Percentiles rank a stretch among this genome's conserved stretches.
phyloP scores from a whole-genome alignment of 1,140 invertebrate genomes.

The Macrostomum lignano region DNA sequence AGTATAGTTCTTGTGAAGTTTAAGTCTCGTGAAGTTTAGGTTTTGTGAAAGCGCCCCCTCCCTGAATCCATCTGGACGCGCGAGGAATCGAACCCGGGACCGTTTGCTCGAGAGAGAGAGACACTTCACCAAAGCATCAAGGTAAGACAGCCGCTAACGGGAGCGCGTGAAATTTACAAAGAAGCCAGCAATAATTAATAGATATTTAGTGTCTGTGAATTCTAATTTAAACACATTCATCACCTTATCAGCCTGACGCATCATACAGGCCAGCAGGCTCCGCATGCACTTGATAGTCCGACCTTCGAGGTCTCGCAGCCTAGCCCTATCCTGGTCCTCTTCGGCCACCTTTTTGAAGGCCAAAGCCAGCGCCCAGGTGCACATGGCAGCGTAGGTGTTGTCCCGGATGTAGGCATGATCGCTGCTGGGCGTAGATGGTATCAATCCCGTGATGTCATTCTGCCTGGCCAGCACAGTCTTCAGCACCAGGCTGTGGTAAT shows the following conservation, averaged over 20 bases:
- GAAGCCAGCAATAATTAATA: too few relatives aligned
- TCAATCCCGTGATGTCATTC: slow-evolving; percentile 4
- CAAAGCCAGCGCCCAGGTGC: slow-evolving; percentile 88
- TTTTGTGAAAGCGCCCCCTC: too few relatives aligned
- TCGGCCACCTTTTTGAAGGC: slow-evolving; percentile 83
- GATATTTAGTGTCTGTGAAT: too few relatives aligned
- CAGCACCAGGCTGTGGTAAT: not conserved
- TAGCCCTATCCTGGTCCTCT: slow-evolving; percentile 82
- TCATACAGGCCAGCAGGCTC: slow-evolving; percentile 74
- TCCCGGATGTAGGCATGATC: slow-evolving; percentile 85
- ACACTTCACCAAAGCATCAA: too few relatives aligned
- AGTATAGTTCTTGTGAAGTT: too few relatives aligned
- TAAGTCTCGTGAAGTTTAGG: too few relatives aligned
- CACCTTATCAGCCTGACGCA: slow-evolving; percentile 87
- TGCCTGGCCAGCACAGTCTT: not conserved
- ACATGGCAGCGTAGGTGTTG: slow-evolving; percentile 80
- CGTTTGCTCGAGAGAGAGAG: too few relatives aligned
- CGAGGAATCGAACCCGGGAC: too few relatives aligned
- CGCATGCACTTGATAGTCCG: slow-evolving; percentile 41
- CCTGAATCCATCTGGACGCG: too few relatives aligned
- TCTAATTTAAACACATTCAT: too few relatives aligned
- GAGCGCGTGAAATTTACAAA: too few relatives aligned
- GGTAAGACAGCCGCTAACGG: too few relatives aligned
- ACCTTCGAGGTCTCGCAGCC: slow-evolving; percentile 86
- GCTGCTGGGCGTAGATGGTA: not conserved